Conservation (phyloP, 2,113 vertebrate species). For the Cyprinodon brontotheroides region DNA sequence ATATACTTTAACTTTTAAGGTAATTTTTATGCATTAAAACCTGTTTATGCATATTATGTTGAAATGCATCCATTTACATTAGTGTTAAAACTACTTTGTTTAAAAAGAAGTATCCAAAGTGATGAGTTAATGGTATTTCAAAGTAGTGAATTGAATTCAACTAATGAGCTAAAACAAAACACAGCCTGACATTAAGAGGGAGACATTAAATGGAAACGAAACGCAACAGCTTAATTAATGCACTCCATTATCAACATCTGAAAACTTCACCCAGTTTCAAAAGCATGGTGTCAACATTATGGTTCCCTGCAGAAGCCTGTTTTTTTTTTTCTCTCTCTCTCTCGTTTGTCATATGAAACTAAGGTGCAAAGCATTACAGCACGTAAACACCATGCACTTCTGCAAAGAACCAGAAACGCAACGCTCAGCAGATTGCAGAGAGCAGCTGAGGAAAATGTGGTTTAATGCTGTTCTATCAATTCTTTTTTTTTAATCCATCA, state of each 20-base stretch:
- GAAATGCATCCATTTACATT: too few species aligned
- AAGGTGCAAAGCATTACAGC: neutral
- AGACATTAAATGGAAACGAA: neutral
- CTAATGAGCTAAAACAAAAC: neutral
- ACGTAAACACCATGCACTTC: conserved; percentile 25
- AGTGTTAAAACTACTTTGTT: too few species aligned
- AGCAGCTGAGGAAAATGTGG: neutral
- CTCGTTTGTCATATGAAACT: conserved; percentile 34
- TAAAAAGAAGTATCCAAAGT: too few species aligned
- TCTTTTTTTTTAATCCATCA: neutral
- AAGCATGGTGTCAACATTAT: neutral
- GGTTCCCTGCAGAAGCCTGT: neutral
- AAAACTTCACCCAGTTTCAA: neutral
- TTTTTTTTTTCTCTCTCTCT: neutral
- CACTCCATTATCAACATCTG: neutral
- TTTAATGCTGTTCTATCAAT: neutral
- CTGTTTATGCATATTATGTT: too few species aligned
- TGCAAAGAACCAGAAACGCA: conserved; percentile 28
- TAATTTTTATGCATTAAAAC: neutral
- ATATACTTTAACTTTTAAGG: neutral
- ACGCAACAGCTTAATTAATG: too few species aligned
- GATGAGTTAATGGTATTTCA: neutral
- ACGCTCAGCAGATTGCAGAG: conserved; percentile 16
- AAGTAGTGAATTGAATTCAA: neutral
- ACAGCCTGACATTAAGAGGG: neutral